phyloP scores from a whole-genome alignment of 2,113 vertebrate genomes.

The Podiceps cristatus region DNA sequence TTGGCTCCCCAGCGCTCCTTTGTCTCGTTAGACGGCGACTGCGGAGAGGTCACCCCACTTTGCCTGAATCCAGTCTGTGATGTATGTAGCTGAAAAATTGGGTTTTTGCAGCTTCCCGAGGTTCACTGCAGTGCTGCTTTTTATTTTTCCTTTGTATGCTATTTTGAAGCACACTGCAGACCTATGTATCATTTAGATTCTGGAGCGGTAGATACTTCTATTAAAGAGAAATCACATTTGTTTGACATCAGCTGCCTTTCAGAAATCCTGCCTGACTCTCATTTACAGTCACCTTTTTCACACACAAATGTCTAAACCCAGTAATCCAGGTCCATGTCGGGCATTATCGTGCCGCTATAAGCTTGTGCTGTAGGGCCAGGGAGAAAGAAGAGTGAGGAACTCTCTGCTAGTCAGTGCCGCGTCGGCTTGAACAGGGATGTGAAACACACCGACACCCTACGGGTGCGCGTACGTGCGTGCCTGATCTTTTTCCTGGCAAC shows the following conservation, averaged over 20 bases:
- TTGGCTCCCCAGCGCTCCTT: background rate
- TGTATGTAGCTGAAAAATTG: background rate
- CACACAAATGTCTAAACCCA: background rate
- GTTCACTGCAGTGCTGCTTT: background rate
- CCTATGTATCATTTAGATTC: background rate
- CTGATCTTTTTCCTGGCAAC: background rate
- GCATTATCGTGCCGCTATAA: background rate
- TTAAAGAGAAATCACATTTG: background rate
- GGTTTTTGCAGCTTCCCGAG: background rate
- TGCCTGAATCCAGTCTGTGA: background rate
- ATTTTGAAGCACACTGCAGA: background rate
- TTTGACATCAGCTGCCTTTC: background rate
- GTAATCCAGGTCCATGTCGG: background rate
- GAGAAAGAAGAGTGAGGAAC: background rate
- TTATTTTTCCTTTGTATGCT: background rate
- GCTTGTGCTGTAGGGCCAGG: background rate
- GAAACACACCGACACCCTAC: accelerated
- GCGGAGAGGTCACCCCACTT: background rate
- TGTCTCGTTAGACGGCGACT: background rate
- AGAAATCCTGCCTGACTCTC: background rate
- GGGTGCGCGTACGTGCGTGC: accelerated
- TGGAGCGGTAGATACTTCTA: background rate
- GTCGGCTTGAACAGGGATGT: background rate
- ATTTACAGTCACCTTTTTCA: accelerated
- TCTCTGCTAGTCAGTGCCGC: background rate